phyloP scores from a whole-genome alignment of 2,888 invertebrate species.

The Rotaria magnacalcarata region DNA sequence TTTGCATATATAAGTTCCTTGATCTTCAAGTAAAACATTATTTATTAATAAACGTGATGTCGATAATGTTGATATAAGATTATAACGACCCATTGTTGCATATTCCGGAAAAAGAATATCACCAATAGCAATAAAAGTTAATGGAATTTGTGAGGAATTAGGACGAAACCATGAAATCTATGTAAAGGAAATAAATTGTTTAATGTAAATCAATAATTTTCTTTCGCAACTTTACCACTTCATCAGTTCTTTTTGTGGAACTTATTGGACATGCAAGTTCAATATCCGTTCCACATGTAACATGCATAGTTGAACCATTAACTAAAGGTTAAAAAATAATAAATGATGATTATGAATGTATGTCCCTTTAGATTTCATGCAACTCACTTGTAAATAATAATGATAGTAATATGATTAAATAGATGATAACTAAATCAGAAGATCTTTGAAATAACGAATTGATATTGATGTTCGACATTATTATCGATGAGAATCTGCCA shows the following conservation, averaged over 20 bases:
- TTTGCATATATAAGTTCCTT: constrained; percentile 21
- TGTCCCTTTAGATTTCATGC: background rate
- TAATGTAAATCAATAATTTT: background rate
- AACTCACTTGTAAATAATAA: constrained; percentile 4
- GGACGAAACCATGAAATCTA: constrained; percentile 14
- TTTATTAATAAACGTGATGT: background rate
- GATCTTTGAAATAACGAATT: background rate
- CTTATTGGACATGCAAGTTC: constrained; percentile 29
- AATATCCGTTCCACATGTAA: constrained; percentile 27
- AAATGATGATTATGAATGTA: background rate
- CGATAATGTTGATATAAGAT: background rate
- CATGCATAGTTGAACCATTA: background rate
- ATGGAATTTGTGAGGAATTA: background rate
- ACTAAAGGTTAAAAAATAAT: background rate
- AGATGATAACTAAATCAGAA: background rate
- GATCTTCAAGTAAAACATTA: background rate
- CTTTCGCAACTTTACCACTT: background rate
- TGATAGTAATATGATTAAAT: background rate
- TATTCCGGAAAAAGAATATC: constrained; percentile 12
- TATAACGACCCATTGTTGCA: background rate
- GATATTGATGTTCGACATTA: constrained; percentile 22
- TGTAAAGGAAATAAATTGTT: background rate
- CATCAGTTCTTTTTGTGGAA: background rate
- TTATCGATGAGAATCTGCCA: constrained; percentile 3
- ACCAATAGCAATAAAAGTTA: background rate